phyloP scores from a whole-genome alignment of 2,113 vertebrate species.

The Gorilla gorilla region DNA sequence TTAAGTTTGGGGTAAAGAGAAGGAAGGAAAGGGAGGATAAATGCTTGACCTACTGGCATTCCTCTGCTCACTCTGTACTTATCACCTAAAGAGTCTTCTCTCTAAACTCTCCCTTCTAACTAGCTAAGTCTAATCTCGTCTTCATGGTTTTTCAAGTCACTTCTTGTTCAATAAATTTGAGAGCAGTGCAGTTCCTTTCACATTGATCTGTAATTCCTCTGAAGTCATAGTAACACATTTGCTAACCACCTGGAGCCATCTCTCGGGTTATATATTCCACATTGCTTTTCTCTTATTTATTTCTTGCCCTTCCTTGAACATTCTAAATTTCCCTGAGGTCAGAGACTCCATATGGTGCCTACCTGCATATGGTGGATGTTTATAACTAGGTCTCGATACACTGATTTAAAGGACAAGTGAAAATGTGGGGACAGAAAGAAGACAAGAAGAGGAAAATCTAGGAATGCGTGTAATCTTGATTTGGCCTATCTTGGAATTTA shows the following conservation, averaged over 20 bases:
- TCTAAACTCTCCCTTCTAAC: neutral
- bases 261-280: neutral
- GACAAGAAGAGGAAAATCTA: neutral
- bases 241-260: conserved; percentile 63
- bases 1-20: neutral
- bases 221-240: conserved; percentile 57
- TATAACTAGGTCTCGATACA: neutral
- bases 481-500: neutral
- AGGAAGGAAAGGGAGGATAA: neutral
- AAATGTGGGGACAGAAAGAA: neutral
- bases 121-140: neutral
- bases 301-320: conserved; percentile 5
- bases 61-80: neutral
- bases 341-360: neutral
- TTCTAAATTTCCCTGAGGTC: neutral
- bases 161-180: conserved; percentile 58
- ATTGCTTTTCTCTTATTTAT: conserved; percentile 5
- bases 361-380: neutral
- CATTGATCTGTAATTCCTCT: conserved; percentile 61
- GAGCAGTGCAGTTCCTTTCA: neutral
- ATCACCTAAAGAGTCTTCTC: neutral
- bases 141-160: conserved; percentile 58
- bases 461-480: neutral
- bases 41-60: neutral
- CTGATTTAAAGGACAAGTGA: neutral